These are phyloP conservation scores for Gonatopus flavifemur DNA, from an alignment of 1,140 invertebrate genomes.

Conservation along the genomic window DNA sequence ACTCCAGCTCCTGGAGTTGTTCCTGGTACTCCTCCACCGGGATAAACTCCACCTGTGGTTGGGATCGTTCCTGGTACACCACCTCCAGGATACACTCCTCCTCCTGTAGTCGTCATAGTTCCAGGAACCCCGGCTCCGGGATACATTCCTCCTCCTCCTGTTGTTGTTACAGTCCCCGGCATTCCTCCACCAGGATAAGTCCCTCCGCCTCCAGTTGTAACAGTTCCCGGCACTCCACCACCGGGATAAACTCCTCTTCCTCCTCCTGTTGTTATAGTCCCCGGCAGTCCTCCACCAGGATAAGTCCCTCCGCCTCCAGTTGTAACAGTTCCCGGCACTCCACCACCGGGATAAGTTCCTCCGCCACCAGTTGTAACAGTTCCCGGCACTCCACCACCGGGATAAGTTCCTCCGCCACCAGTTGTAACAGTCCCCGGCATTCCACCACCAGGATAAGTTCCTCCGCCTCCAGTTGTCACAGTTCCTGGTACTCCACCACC, in stretches of 20 bases:
- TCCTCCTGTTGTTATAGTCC: slow-evolving; percentile 10
- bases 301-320: slow-evolving; percentile 5
- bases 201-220: slow-evolving; percentile 11
- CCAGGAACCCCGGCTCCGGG: slow-evolving; percentile 16
- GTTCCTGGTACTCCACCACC: slow-evolving; percentile 5
- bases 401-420: neutral
- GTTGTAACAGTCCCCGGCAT: slow-evolving; percentile 6
- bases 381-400: slow-evolving; percentile 14
- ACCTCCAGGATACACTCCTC: slow-evolving; percentile 1
- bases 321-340: neutral
- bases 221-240: slow-evolving; percentile 6
- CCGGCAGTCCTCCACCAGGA: slow-evolving; percentile 18
- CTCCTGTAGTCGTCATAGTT: slow-evolving; percentile 4
- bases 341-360: slow-evolving; percentile 11
- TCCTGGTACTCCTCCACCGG: slow-evolving; percentile 11
- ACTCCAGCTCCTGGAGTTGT: slow-evolving; percentile 1
- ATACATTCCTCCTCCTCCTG: slow-evolving; percentile 4
- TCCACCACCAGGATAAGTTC: slow-evolving; percentile 7
- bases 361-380: neutral
- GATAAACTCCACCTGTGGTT: slow-evolving; percentile 2
- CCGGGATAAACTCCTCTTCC: slow-evolving; percentile 17
- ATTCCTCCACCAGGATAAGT: slow-evolving; percentile 15
- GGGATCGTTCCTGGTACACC: neutral
- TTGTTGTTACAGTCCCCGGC: slow-evolving; percentile 12
- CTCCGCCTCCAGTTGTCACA: slow-evolving; percentile 7